Conservation (phyloP, 2,113 vertebrate genomes). For the Rostratula benghalensis region DNA sequence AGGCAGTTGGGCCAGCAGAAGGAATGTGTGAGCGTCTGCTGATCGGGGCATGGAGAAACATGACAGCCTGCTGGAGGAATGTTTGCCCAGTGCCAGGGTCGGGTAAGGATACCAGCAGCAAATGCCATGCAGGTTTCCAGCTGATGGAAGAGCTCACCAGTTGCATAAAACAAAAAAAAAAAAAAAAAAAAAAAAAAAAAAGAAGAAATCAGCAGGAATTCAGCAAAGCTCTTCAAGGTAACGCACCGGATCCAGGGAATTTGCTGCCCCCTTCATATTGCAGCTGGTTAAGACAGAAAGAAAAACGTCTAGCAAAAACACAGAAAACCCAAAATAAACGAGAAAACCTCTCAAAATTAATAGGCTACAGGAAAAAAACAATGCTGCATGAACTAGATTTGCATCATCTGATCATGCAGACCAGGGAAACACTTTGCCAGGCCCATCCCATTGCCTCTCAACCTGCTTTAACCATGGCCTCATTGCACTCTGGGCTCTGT, state of each 20-base stretch:
- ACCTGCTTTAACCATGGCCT: background rate
- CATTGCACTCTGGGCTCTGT: background rate
- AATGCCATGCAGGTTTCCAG: background rate
- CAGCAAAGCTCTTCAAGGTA: background rate
- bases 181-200: background rate
- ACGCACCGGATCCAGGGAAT: background rate
- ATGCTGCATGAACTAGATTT: background rate
- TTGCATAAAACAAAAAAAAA: background rate
- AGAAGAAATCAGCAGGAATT: background rate
- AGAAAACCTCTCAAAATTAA: rapidly evolving
- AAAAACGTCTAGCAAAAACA: background rate
- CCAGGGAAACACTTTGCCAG: background rate
- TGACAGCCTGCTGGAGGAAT: background rate
- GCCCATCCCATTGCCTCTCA: background rate
- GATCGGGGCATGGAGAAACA: background rate
- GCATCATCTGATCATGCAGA: no score
- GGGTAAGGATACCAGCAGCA: background rate
- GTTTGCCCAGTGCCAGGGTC: slow-evolving; percentile 8
- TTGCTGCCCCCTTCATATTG: background rate
- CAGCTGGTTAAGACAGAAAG: background rate
- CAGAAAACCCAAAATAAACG: no score
- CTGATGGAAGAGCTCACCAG: background rate
- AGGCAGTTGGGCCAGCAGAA: background rate
- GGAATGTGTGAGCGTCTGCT: background rate
- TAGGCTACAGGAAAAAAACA: background rate